Percentiles rank a stretch among this genome's conserved stretches.
Conservation (phyloP, 35 echinoderm and acorn worm genomes). For the Ophiothrix spiculata region DNA sequence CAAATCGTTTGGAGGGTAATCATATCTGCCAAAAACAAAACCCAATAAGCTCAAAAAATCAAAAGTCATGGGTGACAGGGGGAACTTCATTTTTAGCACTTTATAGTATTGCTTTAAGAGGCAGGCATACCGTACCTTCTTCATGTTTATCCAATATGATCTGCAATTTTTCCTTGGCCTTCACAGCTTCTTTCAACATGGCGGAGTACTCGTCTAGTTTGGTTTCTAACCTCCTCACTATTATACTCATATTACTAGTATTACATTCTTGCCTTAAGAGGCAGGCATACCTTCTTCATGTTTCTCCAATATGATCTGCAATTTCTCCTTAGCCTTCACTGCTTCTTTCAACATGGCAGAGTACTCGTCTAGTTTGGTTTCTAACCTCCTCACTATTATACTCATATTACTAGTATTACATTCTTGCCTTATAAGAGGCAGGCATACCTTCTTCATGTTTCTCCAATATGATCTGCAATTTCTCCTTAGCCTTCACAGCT, state of each 20-base stretch:
- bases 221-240: slow-evolving; percentile 64
- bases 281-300: slow-evolving; percentile 96
- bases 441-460: slow-evolving; percentile 88
- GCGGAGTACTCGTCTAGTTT: slow-evolving; percentile 82
- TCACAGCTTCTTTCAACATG: slow-evolving; percentile 75
- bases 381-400: slow-evolving; percentile 69
- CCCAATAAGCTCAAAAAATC: no score
- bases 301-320: slow-evolving; percentile 59
- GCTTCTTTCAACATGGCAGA: slow-evolving; percentile 77
- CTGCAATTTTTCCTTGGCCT: slow-evolving; percentile 79
- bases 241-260: no score
- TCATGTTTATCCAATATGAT: slow-evolving; percentile 64
- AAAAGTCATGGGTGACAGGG: no score
- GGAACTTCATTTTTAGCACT: no score
- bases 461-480: slow-evolving; percentile 55
- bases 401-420: no score
- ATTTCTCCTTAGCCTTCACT: no score
- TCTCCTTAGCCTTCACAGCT: no score
- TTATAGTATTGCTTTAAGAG: no score
- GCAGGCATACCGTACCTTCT: slow-evolving; percentile 72
- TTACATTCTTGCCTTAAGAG: no score
- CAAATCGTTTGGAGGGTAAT: no score
- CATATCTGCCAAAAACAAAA: no score
- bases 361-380: slow-evolving; percentile 88
- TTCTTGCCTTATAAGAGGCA: no score